Base-by-base conservation (phyloP, 92 coral and sea anemone genomes). In the Pocillopora grandis region DNA sequence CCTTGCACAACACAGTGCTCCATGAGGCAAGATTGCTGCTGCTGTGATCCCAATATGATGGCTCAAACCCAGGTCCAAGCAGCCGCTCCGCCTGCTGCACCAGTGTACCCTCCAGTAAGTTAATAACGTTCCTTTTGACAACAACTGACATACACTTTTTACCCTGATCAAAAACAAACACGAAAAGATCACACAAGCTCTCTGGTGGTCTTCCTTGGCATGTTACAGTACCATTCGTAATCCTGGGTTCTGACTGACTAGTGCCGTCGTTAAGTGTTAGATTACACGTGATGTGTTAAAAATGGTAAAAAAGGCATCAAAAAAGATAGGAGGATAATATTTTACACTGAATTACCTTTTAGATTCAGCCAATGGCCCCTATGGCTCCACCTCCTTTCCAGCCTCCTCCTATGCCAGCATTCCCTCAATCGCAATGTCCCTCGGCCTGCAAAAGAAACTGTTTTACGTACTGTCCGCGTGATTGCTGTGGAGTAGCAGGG, bases 21-120 rank as follows among this genome's bases (percentile, higher is more conserved):
- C 68, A 73, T 87, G 74, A 89, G 81, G 62, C 88, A 91, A 64
- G 98, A 92, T 77, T 94, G 95, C 70, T 94, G 98, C 49, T 94
- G 98, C 77, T 94, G 98, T 69, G 84, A 89, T 65, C 83, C 85
- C 16, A 84, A 77, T 66, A 72, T 85, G 61, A 88, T 86, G 76
- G 72, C 78, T 49, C 83, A 75, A 27, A 60, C 84, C 56, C 80
- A 78, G 20, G 85, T 82, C 52, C 52, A 42, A 71, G 71, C 77
- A 48, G 23, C 60, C 18, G 49, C 36, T 2, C 84, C 86, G 35
- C 52, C 52, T 42, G 52, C 52, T 37, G 80, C 71, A 35, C 81
- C 76, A 55, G 83, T 58, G 16, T 77, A 77, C 36, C 89, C 80
- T 2, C 85, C 74, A 7, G 87, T 68, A 58, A 78, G 85, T 81